phyloP scores from a whole-genome alignment of 1,140 invertebrate genomes.

The Solen grandis region DNA sequence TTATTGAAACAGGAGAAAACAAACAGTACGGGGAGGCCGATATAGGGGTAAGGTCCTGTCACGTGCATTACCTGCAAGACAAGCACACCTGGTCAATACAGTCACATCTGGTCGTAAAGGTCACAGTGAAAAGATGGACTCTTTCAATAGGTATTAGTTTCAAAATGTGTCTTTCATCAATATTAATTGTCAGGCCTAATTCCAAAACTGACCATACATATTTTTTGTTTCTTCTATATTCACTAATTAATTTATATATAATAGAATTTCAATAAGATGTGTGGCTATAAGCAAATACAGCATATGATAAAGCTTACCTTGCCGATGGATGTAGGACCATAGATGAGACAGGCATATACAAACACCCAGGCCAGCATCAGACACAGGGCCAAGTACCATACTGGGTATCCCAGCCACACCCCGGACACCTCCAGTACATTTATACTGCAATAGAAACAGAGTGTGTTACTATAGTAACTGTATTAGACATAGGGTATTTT shows the following conservation, averaged over 20 bases:
- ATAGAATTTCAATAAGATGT: too few relatives aligned
- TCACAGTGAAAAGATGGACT: neutral
- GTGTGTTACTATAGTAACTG: neutral
- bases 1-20: constrained; percentile 89
- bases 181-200: too few relatives aligned
- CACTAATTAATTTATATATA: too few relatives aligned
- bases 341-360: constrained; percentile 55
- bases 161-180: too few relatives aligned
- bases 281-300: too few relatives aligned
- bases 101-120: neutral
- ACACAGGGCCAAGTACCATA: constrained; percentile 87
- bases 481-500: too few relatives aligned
- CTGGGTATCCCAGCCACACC: constrained; percentile 83
- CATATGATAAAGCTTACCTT: too few relatives aligned
- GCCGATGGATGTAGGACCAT: constrained; percentile 64
- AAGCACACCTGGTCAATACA: neutral
- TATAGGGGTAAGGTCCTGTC: constrained; percentile 88
- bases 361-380: constrained; percentile 84
- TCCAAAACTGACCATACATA: too few relatives aligned
- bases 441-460: constrained; percentile 60
- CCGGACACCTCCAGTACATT: constrained; percentile 89
- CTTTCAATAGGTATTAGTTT: too few relatives aligned
- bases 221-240: too few relatives aligned
- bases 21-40: constrained; percentile 90
- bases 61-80: constrained; percentile 65